Percentiles rank a stretch among this genome's conserved stretches.
Conservation (phyloP, 2,113 vertebrate species). For the Narcine bancroftii region DNA sequence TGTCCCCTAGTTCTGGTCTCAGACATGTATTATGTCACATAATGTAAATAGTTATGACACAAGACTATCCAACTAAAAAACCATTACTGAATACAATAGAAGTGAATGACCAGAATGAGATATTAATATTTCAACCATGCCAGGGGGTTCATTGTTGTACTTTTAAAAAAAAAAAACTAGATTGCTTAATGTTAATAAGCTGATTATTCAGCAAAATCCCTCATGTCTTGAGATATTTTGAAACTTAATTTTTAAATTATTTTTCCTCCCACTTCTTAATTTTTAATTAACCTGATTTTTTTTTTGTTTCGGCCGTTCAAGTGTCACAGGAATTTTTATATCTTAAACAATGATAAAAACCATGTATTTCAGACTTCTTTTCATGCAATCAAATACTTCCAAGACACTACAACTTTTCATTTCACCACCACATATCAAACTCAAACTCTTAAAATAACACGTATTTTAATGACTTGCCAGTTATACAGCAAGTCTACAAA, state of each 20-base stretch:
- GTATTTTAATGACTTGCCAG: background rate
- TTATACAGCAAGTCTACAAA: background rate
- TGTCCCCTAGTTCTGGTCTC: no score
- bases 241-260: background rate
- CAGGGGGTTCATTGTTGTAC: background rate
- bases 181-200: background rate
- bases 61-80: background rate
- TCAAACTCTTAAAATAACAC: background rate
- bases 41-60: no score
- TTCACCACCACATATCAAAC: background rate
- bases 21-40: no score
- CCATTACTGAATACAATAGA: background rate
- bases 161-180: background rate
- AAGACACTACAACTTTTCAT: background rate
- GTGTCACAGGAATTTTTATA: no score
- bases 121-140: background rate
- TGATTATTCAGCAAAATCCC: slow-evolving; percentile 49
- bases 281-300: no score
- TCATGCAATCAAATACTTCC: background rate
- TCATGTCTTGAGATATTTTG: background rate
- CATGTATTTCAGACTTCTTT: background rate
- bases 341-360: no score
- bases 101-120: background rate
- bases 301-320: no score
- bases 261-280: background rate